Evolutionary conservation across 2,888 invertebrate genomes (phyloP), one percentile per base, ranked within the genome.

Genomic region (Lithophane socia): DNA sequence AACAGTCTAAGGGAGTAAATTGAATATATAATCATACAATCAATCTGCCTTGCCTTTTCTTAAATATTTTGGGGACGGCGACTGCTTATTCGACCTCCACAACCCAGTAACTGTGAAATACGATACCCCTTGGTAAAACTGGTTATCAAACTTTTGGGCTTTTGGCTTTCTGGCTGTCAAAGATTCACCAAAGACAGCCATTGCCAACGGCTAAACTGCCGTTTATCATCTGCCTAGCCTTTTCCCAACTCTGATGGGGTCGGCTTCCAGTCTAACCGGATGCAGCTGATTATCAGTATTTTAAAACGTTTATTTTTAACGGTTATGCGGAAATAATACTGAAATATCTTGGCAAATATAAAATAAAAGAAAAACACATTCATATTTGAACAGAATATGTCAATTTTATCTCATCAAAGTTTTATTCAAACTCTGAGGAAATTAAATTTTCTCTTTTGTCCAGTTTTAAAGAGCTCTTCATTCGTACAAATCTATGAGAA

Each of bases 381-480:
- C 61, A 70, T 77, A 47, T 73, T 73, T 77, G 73, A 70, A 76
- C 73, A 73, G 77, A 82, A 86, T 58, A 89, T 88, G 86, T 79
- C 86, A 83, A 85, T 85, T 85, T 82, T 76, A 84, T 84, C 77
- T 86, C 82, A 81, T 88, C 75, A 88, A 88, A 85, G 75, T 82
- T 79, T 80, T 84, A 85, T 85, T 87, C 79, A 78, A 86, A 86
- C 76, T 87, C 81, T 52, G 74, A 86, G 84, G 86, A 89, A 89
- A 88, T 89, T 88, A 87, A 89, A 88, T 87, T 85, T 75, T 75
- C 73, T 47, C 77, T 78, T 44, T n/a, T 44, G 63, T 18, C 84
- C 79, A 79, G 66, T 77, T 49, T 69, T 8, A 66, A 70, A 79
- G 87, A 81, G 8, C 87, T 75, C 74, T 75, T 52, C 42, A 49